Base-by-base conservation (phyloP, 1,140 invertebrate genomes). In the Bradynema listronoti region DNA sequence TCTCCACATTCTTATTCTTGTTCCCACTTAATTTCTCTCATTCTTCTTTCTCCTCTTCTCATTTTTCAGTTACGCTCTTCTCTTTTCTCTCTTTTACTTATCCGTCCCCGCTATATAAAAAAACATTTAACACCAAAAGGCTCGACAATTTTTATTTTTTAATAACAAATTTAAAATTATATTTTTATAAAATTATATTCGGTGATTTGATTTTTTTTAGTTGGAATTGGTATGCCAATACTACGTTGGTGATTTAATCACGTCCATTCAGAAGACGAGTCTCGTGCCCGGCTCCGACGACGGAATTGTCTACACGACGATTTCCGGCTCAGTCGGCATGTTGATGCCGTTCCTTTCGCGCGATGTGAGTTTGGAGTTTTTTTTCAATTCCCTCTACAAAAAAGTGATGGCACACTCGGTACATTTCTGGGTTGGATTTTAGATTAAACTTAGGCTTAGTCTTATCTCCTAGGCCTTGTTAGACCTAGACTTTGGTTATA, bases 251-350 rank as follows among this genome's bases (percentile, higher is more conserved):
- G 93, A 98, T 81, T 88, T 88, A 1, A 86, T 90, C 0, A 81
- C 81, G 7, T 79, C 78, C 32, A 54, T 83, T 27, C 83, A 97
- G 80, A 91, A 92, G 81, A 90, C 90, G 0, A 96, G 91, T 0
- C 80, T 98, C 0, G 95, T 98, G 75, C 93, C 93, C 2, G 94
- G 93, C 27, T 92, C 93, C 9, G 91, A 88, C 5, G 94, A 98
- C 79, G 90, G 89, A 2, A 80, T 99, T 0, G 86, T 99, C 0
- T 99, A 98, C 73, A 89, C 91, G 0, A 98, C 94, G 0, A 74
- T 98, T 0, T 92, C 89, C 63, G 95, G 95, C 9, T 86, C 89
- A 4, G 87, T 99, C 1, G 95, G 94, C 1, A 91, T 95, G 34
- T 82, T 99, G 3, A 88, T 98, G 9, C 92, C 95, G 0, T 98